A percentile compares a stretch with the other conserved stretches of the same genome.
These are phyloP conservation scores for Sebastes nivosus DNA, from an alignment of 2,797 vertebrate species.

Conservation along the genomic window DNA sequence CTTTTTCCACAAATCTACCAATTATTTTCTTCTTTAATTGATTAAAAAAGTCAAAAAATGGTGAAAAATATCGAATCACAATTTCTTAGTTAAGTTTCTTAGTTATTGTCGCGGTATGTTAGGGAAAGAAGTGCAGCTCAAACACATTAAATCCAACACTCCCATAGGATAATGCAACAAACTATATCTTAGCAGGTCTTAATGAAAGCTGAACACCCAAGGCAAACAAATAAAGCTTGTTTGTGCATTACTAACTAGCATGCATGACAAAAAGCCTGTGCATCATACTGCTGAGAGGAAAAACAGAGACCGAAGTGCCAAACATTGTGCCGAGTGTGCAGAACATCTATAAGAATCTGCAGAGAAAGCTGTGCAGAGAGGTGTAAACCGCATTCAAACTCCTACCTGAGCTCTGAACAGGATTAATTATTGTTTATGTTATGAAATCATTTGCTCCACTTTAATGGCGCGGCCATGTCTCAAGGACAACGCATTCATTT, in stretches of 20 bases:
- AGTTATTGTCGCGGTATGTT: not conserved
- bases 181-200: not conserved
- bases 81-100: not conserved
- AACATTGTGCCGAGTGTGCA: not conserved
- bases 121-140: not conserved
- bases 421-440: conserved; percentile 12
- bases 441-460: not conserved
- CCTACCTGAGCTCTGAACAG: not conserved
- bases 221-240: conserved; percentile 10
- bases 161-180: not conserved
- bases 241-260: conserved; percentile 7
- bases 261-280: conserved; percentile 1
- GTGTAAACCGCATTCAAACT: not conserved
- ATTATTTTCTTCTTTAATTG: not conserved
- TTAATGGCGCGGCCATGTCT: not conserved
- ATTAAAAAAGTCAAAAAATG: not conserved
- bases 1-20: not conserved
- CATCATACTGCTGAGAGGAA: not conserved
- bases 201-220: conserved; percentile 9
- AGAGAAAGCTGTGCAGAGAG: not conserved
- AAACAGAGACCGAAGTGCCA: not conserved
- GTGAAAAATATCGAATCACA: not conserved
- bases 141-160: not conserved
- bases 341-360: not conserved
- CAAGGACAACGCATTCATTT: conserved; percentile 7